Percentiles rank a stretch among this genome's conserved stretches.
phyloP scores from a whole-genome alignment of 1,140 invertebrate species.

The Asbolus verrucosus region DNA sequence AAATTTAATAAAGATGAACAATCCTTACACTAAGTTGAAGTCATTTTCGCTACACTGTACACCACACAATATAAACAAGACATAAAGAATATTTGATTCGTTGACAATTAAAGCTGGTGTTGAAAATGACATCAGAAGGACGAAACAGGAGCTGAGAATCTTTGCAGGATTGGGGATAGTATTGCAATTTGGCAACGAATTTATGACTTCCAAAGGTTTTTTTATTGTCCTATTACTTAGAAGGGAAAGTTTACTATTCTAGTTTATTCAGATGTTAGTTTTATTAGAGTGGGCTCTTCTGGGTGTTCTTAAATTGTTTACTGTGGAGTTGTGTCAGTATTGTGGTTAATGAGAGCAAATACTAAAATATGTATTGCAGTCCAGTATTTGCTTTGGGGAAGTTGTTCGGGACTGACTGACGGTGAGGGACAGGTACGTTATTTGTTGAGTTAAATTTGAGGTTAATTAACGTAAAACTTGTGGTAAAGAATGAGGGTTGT shows the following conservation, averaged over 20 bases:
- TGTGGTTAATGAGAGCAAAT: not conserved
- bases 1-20: too few species aligned
- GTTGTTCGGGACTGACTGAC: too few species aligned
- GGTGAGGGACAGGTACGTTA: not conserved
- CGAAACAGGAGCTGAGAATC: conserved; percentile 7
- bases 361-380: conserved; percentile 7
- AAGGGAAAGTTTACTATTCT: conserved; percentile 16
- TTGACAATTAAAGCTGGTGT: too few species aligned
- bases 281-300: not conserved
- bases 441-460: conserved; percentile 14
- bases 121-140: too few species aligned
- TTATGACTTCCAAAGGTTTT: conserved; percentile 21
- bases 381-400: conserved; percentile 1
- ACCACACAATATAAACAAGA: too few species aligned
- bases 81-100: too few species aligned
- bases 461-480: conserved; percentile 33
- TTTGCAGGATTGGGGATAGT: conserved; percentile 5
- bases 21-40: too few species aligned
- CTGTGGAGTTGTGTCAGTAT: not conserved
- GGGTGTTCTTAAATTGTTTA: too few species aligned
- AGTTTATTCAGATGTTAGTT: conserved; percentile 28
- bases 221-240: conserved; percentile 28
- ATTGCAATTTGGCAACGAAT: conserved; percentile 17
- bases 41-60: too few species aligned
- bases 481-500: not conserved